Evolutionary conservation across 1,140 invertebrate species (phyloP).

Genomic region (Magallana angulata): DNA sequence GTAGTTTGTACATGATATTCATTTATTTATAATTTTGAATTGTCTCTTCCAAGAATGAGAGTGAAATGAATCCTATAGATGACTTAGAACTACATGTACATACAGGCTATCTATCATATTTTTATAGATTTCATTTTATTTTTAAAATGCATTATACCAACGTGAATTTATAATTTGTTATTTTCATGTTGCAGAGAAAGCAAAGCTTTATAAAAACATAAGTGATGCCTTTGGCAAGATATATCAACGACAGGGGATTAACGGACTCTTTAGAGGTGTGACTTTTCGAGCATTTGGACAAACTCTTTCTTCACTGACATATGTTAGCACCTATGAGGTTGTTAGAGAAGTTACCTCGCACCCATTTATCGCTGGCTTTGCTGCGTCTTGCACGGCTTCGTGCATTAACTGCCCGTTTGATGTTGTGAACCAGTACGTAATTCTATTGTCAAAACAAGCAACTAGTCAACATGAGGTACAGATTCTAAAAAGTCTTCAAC

Average conservation of each 20-base stretch:
- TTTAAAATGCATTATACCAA: too few relatives aligned
- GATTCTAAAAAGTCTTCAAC: slow-evolving; percentile 6
- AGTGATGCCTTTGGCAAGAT: slow-evolving; percentile 10
- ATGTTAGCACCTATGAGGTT: slow-evolving; percentile 11
- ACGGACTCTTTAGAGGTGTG: slow-evolving; percentile 4
- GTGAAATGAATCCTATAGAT: too few relatives aligned
- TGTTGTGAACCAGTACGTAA: slow-evolving; percentile 22
- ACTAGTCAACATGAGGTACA: slow-evolving; percentile 14
- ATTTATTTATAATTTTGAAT: neutral
- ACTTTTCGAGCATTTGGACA: slow-evolving; percentile 24
- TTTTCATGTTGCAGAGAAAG: slow-evolving; percentile 5
- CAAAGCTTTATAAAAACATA: slow-evolving; percentile 11
- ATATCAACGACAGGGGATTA: neutral
- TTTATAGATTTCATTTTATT: too few relatives aligned
- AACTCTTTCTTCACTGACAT: slow-evolving; percentile 14
- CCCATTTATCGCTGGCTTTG: slow-evolving; percentile 3
- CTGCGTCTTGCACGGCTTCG: slow-evolving; percentile 5
- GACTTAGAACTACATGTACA: too few relatives aligned
- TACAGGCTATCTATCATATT: too few relatives aligned
- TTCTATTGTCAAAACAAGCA: slow-evolving; percentile 3
- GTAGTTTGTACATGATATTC: neutral
- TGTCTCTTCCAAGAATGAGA: too few relatives aligned
- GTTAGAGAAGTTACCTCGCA: neutral
- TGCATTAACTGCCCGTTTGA: slow-evolving; percentile 25
- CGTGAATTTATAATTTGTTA: neutral